Percentiles rank a stretch among this genome's conserved stretches.
These are phyloP conservation scores for Phyllostomus discolor DNA, from an alignment of 2,113 vertebrate species.

Conservation along the genomic window DNA sequence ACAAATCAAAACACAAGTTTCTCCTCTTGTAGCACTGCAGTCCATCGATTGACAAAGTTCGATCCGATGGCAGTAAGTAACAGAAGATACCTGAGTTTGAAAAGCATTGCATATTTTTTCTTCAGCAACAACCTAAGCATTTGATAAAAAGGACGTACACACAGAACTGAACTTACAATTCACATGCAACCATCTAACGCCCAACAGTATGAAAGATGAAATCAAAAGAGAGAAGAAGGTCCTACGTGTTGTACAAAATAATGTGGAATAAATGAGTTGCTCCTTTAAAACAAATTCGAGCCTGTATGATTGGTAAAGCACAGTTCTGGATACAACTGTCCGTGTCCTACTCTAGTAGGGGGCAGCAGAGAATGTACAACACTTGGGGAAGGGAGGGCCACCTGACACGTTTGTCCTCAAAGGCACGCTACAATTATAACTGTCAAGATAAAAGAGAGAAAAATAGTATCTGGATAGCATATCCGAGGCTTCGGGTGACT, in stretches of 20 bases:
- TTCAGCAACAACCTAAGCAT: not conserved
- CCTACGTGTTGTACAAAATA: accelerated
- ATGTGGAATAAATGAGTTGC: not conserved
- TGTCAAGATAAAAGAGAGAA: not conserved
- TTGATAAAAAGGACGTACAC: not conserved
- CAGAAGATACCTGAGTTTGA: not conserved
- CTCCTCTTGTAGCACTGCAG: not conserved
- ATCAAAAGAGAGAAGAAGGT: not conserved
- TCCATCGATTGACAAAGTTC: not conserved
- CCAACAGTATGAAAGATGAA: not conserved
- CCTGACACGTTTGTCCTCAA: not conserved
- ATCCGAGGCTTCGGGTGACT: not conserved
- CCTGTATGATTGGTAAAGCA: not conserved
- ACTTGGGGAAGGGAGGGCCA: not conserved
- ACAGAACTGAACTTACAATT: not conserved
- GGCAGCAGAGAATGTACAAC: not conserved
- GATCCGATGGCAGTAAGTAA: not conserved
- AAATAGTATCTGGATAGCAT: not conserved
- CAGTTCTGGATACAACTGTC: accelerated
- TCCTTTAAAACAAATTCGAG: not conserved
- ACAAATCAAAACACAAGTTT: not conserved
- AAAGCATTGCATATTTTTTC: not conserved
- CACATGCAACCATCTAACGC: not conserved
- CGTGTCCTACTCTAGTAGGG: not conserved
- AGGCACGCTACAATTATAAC: not conserved